Evolutionary conservation across 2,888 invertebrate genomes (phyloP).

Genomic region (Dorcus parallelipipedus): DNA sequence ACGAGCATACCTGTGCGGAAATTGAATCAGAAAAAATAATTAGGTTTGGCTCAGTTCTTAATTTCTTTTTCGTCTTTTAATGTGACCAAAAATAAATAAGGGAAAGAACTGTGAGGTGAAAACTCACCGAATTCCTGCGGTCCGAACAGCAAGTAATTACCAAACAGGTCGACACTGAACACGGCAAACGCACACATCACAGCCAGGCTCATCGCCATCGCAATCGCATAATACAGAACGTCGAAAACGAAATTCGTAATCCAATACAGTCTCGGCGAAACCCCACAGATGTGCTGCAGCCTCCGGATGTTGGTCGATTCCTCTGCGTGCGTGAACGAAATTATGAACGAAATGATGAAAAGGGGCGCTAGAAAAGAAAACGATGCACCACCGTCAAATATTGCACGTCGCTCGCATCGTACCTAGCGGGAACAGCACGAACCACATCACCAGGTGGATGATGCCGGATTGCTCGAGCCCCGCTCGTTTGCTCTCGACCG

Average conservation of each 20-base stretch:
- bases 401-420: slow-evolving; percentile 7
- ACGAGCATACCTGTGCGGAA: slow-evolving; percentile 50
- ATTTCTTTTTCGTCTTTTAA: too few species aligned
- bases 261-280: slow-evolving; percentile 63
- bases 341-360: slow-evolving; percentile 53
- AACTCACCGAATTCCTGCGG: not conserved
- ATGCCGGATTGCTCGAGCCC: slow-evolving; percentile 31
- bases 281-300: slow-evolving; percentile 65
- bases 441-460: slow-evolving; percentile 39
- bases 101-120: not conserved
- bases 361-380: slow-evolving; percentile 41
- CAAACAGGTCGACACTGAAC: slow-evolving; percentile 22
- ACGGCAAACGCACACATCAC: not conserved
- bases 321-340: slow-evolving; percentile 63
- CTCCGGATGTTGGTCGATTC: slow-evolving; percentile 60
- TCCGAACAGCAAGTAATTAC: too few species aligned
- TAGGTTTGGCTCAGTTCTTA: too few species aligned
- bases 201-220: slow-evolving; percentile 25
- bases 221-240: slow-evolving; percentile 41
- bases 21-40: not conserved
- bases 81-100: too few species aligned
- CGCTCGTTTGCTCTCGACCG: slow-evolving; percentile 16
- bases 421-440: slow-evolving; percentile 44
- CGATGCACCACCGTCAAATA: not conserved
- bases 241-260: slow-evolving; percentile 58